Base-by-base conservation (phyloP, 2,113 vertebrate species). In the Peromyscus californicus region DNA sequence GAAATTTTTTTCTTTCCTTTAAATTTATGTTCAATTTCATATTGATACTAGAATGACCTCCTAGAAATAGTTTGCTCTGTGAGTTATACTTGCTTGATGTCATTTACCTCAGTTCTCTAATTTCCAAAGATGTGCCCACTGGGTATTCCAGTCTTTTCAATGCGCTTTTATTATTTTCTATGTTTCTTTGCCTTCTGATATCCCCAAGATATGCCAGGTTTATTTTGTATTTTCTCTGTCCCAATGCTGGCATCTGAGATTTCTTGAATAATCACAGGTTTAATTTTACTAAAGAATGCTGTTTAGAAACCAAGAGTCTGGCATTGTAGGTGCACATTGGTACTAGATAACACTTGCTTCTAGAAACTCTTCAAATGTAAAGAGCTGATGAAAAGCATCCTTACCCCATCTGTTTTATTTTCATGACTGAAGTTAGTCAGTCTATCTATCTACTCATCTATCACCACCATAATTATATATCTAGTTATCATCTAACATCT, bases 171-270 rank as follows among this genome's bases (percentile, higher is more conserved):
- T 83, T 17, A 33, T 33, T 85, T 70, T 79, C 48, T 57, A 26
- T 76, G 36, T 63, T 84, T 89, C 17, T 11, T 67, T 67, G 16
- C 54, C 72, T 79, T 90, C 12, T 75, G 39, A 88, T 0, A 61
- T 11, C 29, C 29, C 36, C 26, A 10, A n/a, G 22, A 78, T 88
- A 82, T 85, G 95, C 24, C 21, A 82, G 5, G 16, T 22, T 90
- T 48, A 63, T 86, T 94, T 82, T 91, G 16, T 79, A 76, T 8
- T 90, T 80, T 95, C 8, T 92, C n/a, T 51, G 15, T 67, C 33
- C 7, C 17, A 75, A 26, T 2, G 7, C 45, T 84, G 33, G 8
- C 85, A 65, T 59, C 31, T 89, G 3, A 22, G 3, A 17, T 39
- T 83, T 95, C 33, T 91, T 61, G n/a, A 57, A 36, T 16, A 59